Evolutionary conservation across 2,113 vertebrate species (phyloP), one percentile per base, ranked within the genome.

Genomic region (Phoxinus phoxinus): DNA sequence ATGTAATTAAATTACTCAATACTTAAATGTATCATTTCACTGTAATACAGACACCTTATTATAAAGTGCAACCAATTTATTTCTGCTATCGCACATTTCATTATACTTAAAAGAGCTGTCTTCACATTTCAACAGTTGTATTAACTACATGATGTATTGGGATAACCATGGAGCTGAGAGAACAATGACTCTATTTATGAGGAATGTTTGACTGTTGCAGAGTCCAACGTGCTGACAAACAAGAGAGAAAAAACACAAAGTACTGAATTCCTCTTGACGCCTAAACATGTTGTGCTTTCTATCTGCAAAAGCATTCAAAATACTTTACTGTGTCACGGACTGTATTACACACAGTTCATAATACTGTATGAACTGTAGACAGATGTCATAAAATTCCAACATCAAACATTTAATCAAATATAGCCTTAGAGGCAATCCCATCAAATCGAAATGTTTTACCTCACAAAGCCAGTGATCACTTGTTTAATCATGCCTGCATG

Each of bases 361-460:
- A 59, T 25, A 61, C 53, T 61, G 3, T 67, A 32, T 25, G 25
- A 81, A 81, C 41, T 69, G 59, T 23, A 35, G 61, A 69, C 61
- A 32, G 11, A 23, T 81, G 79, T 67, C 79, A 32, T 3, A 51
- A 13, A 25, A 69, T 6, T 61, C 72, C 51, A 74, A 46, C 71
- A 74, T 81, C 41, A 81, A 32, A n/a, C 17, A 32, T 81, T 19
- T 46, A n/a, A 85, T 85, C 44, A 85, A 81, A 41, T 85, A 56
- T 48, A 37, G 19, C 59, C 74, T 53, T 79, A 19, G 6, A 48
- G 58, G 72, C 83, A 75, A 27, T 71, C 53, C 19, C 63, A 35
- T 48, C 44, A 69, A 69, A 65, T 81, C 44, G n/a, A 27, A 19
- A 46, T 13, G 51, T 74, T 74, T 44, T 44, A n/a, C 17, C 30